A percentile compares a stretch with the other conserved stretches of the same genome.
These are phyloP conservation scores for Trichonephila clavipes DNA, from an alignment of 1,140 invertebrate species.

Conservation along the genomic window DNA sequence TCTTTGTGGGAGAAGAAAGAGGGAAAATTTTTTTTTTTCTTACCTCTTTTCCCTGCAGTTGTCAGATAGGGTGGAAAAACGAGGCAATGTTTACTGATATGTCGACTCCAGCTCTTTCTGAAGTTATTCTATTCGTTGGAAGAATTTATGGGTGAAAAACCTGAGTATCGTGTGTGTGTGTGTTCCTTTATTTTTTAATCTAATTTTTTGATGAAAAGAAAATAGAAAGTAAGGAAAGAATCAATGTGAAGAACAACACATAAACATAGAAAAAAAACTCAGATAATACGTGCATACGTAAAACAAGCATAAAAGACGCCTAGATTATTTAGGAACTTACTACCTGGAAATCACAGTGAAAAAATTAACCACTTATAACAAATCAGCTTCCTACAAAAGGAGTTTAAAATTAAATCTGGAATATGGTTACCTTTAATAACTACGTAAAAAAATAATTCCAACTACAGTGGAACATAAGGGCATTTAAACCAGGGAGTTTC, in stretches of 20 bases:
- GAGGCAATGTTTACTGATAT: slow-evolving; percentile 13
- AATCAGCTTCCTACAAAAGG: no score
- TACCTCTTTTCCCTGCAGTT: background rate
- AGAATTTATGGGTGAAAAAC: background rate
- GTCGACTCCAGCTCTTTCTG: background rate
- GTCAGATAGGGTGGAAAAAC: background rate
- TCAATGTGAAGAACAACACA: background rate
- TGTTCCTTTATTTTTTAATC: background rate
- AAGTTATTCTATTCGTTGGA: background rate
- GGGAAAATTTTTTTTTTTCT: background rate
- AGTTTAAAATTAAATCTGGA: no score
- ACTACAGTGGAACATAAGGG: no score
- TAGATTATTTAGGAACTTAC: no score
- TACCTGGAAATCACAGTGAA: no score
- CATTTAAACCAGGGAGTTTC: no score
- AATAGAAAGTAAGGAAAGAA: background rate
- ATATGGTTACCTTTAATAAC: no score
- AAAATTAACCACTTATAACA: no score
- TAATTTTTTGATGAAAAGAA: background rate
- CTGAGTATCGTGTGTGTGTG: background rate
- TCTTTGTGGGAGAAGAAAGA: background rate
- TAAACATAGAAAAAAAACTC: background rate
- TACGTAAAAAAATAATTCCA: no score
- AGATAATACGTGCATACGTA: background rate
- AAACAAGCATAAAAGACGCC: no score